Base-by-base conservation (phyloP, 2,797 vertebrate species). In the Sorex maritimensis region DNA sequence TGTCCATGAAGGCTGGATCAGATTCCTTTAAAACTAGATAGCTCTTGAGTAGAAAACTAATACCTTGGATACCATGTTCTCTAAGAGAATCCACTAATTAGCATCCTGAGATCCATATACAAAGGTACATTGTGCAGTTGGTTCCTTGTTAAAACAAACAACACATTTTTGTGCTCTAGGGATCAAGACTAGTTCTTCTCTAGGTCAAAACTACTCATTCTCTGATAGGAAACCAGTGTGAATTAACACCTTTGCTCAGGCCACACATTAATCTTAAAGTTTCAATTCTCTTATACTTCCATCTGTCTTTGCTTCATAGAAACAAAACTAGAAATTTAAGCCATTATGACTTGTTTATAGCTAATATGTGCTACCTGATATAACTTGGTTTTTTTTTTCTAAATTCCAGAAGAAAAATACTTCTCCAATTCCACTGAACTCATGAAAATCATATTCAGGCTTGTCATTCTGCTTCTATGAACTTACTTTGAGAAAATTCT, bases 41-140 rank as follows among this genome's bases (percentile, higher is more conserved):
- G 3, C 46, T 92, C 55, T 91, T 89, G 73, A 55, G 0, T 61
- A 24, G 1, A 93, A 94, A 49, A 65, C 65, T 77, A 21, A 34
- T 49, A n/a, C 6, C 41, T 30, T 17, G 71, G 12, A 73, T 23
- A 24, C 24, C 71, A 81, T 38, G 11, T 11, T 72, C 44, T 67
- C 17, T 73, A 63, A 24, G 38, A 89, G 55, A 90, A 84, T 21
- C 2, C 21, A 83, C 80, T 80, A 52, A 41, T 73, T 30, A 63
- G 49, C 28, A 72, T 26, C 58, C n/a, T 23, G 12, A 55, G 8
- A 9, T 2, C 11, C 52, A 94, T 8, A 5, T 83, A 28, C 38
- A 34, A 38, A 73, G 73, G 58, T 72, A 55, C 24, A 6, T 44
- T 74, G 75, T 58, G n/a, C 17, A 58, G 5, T 61, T 81, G 46